A percentile compares a stretch with the other conserved stretches of the same genome.
Evolutionary conservation across 1,140 invertebrate species (phyloP).

Genomic region (Formica selysi): DNA sequence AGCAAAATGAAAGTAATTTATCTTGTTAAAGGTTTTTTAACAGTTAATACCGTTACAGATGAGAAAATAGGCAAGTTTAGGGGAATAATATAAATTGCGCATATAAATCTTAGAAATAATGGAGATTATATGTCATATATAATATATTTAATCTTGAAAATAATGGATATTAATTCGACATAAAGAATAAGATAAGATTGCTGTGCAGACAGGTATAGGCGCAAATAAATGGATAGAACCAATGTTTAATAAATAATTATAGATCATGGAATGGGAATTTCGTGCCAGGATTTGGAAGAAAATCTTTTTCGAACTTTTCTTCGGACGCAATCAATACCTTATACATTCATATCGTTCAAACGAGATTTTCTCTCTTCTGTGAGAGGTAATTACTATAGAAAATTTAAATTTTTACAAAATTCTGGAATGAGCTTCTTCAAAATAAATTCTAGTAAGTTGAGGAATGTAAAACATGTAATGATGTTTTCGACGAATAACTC

Average conservation of each 20-base stretch:
- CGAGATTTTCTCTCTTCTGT: neutral
- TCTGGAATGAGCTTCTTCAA: constrained; percentile 11
- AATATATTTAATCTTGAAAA: neutral
- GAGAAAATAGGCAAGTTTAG: constrained; percentile 3
- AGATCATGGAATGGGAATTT: constrained; percentile 5
- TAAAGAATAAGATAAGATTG: constrained; percentile 16
- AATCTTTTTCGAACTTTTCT: neutral
- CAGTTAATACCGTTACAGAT: constrained; percentile 12
- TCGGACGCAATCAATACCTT: neutral
- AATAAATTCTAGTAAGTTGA: neutral
- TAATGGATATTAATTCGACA: constrained; percentile 15
- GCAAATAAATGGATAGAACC: neutral
- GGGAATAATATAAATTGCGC: neutral
- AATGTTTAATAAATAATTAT: constrained; percentile 2
- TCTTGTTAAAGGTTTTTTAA: neutral
- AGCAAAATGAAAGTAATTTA: constrained; percentile 9
- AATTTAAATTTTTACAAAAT: constrained; percentile 22
- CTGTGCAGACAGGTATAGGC: neutral
- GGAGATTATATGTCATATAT: neutral
- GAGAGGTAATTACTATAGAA: constrained; percentile 7
- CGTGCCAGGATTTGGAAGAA: constrained; percentile 30
- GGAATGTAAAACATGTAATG: constrained; percentile 5
- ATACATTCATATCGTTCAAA: neutral
- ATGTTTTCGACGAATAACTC: constrained; percentile 24
- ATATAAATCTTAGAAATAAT: constrained; percentile 4